Base-by-base conservation (phyloP, 2,797 vertebrate genomes). In the Propithecus deckenii region DNA sequence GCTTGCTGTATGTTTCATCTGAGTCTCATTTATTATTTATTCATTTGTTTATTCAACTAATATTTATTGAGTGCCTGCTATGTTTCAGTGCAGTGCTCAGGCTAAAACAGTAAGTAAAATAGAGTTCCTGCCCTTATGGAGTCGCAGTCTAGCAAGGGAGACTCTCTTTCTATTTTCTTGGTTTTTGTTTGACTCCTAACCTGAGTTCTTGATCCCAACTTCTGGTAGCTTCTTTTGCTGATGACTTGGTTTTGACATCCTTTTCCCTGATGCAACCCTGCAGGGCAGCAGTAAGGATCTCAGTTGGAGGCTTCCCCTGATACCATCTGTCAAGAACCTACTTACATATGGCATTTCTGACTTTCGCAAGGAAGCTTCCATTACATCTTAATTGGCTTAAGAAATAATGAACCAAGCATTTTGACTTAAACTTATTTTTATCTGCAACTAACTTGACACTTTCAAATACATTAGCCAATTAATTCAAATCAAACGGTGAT, bases 391-490 rank as follows among this genome's bases (percentile, higher is more conserved):
- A 67, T 57, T 41, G 4, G 30, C 57, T 89, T 80, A 85, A 84
- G 35, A 96, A 88, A 81, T 59, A 93, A 91, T 25, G 46, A 32
- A 35, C 43, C n/a, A 50, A 84, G 48, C 13, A 86, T 86, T 96
- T 95, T 92, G 65, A 86, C 9, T 71, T 86, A 86, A 84, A 25
- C 35, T n/a, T 72, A 55, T 83, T 84, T 91, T 81, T 55, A 88
- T 61, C 23, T 72, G 30, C 38, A 95, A 76, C 15, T 72, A 72
- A 92, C 48, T 67, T 10, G 78, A 35, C 25, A 85, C 52, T 94
- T 96, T 52, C 43, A 50, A 95, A 92, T 55, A 76, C n/a, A 46
- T 74, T 90, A 87, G 78, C 41, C 81, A 95, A 41, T 85, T 81
- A 80, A 74, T 93, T 55, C 7, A 75, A 92, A 84, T 95, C 30